phyloP scores from a whole-genome alignment of 1,140 invertebrate genomes.

The Drosophila eugracilis region DNA sequence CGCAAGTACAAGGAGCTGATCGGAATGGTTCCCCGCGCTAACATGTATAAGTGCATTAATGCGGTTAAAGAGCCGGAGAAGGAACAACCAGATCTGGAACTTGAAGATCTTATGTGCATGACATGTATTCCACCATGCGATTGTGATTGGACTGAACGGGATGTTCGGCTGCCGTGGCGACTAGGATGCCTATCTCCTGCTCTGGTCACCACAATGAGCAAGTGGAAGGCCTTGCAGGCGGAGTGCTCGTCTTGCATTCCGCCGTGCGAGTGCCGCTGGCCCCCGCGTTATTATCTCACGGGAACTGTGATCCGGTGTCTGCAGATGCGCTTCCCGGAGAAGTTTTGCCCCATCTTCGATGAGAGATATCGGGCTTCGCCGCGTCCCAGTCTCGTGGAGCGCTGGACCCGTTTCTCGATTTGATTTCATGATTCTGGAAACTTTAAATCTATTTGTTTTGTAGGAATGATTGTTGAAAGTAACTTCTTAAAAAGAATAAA shows the following conservation, averaged over 20 bases:
- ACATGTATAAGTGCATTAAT: conserved; percentile 25
- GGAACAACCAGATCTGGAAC: neutral
- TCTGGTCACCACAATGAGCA: conserved; percentile 10
- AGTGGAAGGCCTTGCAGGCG: conserved; percentile 30
- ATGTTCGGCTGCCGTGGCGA: conserved; percentile 46
- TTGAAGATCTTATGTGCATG: conserved; percentile 25
- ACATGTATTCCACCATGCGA: conserved; percentile 67
- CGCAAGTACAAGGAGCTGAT: conserved; percentile 36
- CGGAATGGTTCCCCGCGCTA: conserved; percentile 12
- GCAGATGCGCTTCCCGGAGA: conserved; percentile 61
- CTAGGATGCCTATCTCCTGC: conserved; percentile 27
- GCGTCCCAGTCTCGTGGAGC: conserved; percentile 56
- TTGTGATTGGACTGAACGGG: conserved; percentile 47
- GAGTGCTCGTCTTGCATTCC: conserved; percentile 50
- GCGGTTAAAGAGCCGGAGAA: accelerated
- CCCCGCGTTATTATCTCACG: conserved; percentile 65
- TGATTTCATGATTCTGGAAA: conserved; percentile 1
- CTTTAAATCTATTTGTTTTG: neutral
- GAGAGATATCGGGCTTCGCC: conserved; percentile 36
- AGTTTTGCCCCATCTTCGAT: conserved; percentile 70
- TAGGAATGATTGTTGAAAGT: too few species aligned
- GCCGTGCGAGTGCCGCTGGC: conserved; percentile 70
- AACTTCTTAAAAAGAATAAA: too few species aligned
- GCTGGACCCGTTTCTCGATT: conserved; percentile 69
- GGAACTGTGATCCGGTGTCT: conserved; percentile 65